Base-by-base conservation (phyloP, 2,113 vertebrate genomes). In the Tenrec ecaudatus region DNA sequence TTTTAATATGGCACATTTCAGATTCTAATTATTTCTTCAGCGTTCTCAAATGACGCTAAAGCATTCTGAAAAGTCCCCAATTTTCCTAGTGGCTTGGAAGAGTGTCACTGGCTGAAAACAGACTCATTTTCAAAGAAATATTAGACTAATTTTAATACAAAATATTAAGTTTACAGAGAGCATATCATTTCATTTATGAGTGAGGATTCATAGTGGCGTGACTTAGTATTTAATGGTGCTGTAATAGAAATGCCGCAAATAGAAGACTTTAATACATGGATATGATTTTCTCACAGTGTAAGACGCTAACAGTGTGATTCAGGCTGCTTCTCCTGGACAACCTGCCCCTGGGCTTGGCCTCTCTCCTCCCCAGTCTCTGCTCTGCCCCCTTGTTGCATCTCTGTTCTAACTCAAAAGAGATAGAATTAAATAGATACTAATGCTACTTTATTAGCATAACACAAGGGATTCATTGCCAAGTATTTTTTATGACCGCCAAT, bases 1-100 rank as follows among this genome's bases (percentile, higher is more conserved):
- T 93, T 91, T 94, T 89, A 7, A 71, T 19, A 83, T 66, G 25
- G 79, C 90, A 88, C 71, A 27, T 82, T 90, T 40, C 2, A 36
- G 29, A 88, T 91, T 86, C 22, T 58, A 91, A 92, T 77, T 89
- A 77, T 68, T 38, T 84, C n/a, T 66, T 73, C n/a, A 6, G 19
- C 93, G 33, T 0, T 84, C 58, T 53, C 77, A 23, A 22, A 62
- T 90, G 88, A 75, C 6, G 29, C n/a, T 62, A 25, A 29, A 79
- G 84, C 40, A 78, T 40, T 53, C 20, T 64, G 38, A 36, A 92
- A 75, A 69, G 29, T 60, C 31, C 33, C 82, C 82, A 47, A 77
- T 86, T 89, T 22, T 94, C 4, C 60, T 57, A 93, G 29, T 76
- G 29, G 23, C 16, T 53, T 47, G 9, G 7, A 93, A 85, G 57